phyloP scores from a whole-genome alignment of 2,113 vertebrate genomes.

The Podarcis cretensis region DNA sequence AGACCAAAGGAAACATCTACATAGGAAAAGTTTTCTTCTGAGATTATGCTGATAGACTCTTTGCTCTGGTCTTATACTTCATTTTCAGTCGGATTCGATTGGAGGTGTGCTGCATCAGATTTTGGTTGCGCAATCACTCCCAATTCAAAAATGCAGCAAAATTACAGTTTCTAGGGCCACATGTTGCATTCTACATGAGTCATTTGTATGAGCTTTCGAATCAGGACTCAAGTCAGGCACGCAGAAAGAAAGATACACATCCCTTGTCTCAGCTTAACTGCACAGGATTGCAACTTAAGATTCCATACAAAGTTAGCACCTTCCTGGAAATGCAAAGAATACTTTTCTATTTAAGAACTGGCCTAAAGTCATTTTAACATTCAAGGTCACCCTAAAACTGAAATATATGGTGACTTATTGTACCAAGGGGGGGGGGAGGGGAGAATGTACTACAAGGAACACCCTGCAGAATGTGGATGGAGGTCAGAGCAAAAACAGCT shows the following conservation, averaged over 20 bases:
- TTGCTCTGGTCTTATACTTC: not conserved
- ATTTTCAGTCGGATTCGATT: not conserved
- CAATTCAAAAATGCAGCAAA: not conserved
- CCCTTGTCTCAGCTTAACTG: not conserved
- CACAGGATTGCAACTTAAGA: not conserved
- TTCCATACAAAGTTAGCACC: not conserved
- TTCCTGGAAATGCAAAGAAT: not conserved
- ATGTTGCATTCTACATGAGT: not conserved
- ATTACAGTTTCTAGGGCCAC: not conserved
- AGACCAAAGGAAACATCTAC: not conserved
- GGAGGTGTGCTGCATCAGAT: not conserved
- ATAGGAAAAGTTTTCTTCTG: not conserved
- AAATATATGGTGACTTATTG: not conserved
- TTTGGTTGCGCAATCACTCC: too few relatives aligned
- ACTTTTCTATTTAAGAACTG: not conserved
- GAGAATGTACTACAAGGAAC: not conserved
- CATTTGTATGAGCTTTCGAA: not conserved
- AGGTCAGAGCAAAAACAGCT: not conserved
- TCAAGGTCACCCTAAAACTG: not conserved
- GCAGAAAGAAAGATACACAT: not conserved
- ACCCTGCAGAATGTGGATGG: not conserved
- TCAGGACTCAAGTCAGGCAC: not conserved
- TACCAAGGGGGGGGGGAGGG: not conserved
- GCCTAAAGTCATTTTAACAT: not conserved
- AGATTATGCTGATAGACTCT: not conserved